Evolutionary conservation across 2,113 vertebrate species (phyloP).

Genomic region (Ceratotherium simum): DNA sequence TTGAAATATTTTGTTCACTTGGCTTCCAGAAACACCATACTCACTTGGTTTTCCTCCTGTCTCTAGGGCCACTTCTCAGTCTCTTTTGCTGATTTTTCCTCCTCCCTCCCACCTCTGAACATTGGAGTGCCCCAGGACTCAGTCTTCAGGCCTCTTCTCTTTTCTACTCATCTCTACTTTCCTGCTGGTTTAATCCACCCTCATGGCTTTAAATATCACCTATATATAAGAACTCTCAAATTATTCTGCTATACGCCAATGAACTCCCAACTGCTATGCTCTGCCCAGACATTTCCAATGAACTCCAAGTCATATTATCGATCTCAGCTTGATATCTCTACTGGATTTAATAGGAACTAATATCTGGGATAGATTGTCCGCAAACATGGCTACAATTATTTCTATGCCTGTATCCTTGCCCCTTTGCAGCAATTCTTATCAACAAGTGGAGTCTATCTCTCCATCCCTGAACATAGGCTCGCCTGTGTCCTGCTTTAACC

Average conservation of each 20-base stretch:
- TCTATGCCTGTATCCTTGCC: background rate
- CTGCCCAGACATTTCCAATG: background rate
- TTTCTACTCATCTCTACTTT: background rate
- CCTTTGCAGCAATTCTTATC: background rate
- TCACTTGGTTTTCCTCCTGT: background rate
- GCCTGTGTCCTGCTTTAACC: background rate
- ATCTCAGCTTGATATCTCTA: background rate
- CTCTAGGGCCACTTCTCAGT: background rate
- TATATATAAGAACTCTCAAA: background rate
- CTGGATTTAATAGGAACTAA: background rate
- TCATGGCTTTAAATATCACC: background rate
- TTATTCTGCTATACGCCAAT: background rate
- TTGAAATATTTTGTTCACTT: background rate
- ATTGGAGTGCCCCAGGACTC: background rate
- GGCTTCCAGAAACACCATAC: background rate
- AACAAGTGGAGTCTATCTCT: background rate
- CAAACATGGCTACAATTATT: background rate
- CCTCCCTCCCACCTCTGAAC: background rate
- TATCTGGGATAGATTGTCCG: background rate
- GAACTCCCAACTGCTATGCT: background rate
- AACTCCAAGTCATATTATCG: background rate
- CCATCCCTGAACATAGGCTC: background rate
- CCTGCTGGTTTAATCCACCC: background rate
- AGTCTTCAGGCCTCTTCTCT: background rate
- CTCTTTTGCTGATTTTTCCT: background rate